A percentile compares a stretch with the other conserved stretches of the same genome.
These are phyloP conservation scores for Stichodactyla mertensii DNA, from an alignment of 64 coral and sea anemone genomes.

Conservation along the genomic window DNA sequence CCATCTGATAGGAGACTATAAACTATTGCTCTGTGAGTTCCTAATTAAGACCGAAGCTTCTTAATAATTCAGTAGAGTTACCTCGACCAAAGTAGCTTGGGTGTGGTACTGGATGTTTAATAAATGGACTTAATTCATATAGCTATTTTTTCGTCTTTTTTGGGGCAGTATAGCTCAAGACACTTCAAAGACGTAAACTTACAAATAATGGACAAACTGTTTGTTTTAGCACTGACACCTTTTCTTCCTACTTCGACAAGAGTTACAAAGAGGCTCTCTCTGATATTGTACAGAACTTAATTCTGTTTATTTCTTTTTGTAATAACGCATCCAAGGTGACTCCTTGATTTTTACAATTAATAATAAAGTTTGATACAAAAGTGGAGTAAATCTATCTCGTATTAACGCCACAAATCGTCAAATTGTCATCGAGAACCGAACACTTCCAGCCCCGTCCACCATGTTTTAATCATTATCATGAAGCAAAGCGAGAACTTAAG, in stretches of 20 bases:
- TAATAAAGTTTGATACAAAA: background rate
- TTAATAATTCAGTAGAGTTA: constrained; percentile 11
- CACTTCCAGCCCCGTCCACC: background rate
- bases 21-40: constrained; percentile 2
- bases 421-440: background rate
- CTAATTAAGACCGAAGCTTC: constrained; percentile 11
- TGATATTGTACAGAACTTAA: background rate
- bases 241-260: background rate
- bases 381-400: background rate
- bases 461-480: background rate
- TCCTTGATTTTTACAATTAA: too few species aligned
- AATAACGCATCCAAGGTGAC: too few species aligned
- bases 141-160: background rate
- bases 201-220: background rate
- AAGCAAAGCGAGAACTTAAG: background rate
- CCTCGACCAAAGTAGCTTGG: background rate
- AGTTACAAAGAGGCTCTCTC: background rate
- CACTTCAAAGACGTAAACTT: background rate
- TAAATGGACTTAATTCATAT: background rate
- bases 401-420: background rate
- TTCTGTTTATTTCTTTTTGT: background rate
- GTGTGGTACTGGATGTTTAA: background rate
- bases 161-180: background rate
- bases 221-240: background rate
- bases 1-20: constrained; percentile 1